phyloP scores from a whole-genome alignment of 2,888 invertebrate genomes.

The Lithophane socia region DNA sequence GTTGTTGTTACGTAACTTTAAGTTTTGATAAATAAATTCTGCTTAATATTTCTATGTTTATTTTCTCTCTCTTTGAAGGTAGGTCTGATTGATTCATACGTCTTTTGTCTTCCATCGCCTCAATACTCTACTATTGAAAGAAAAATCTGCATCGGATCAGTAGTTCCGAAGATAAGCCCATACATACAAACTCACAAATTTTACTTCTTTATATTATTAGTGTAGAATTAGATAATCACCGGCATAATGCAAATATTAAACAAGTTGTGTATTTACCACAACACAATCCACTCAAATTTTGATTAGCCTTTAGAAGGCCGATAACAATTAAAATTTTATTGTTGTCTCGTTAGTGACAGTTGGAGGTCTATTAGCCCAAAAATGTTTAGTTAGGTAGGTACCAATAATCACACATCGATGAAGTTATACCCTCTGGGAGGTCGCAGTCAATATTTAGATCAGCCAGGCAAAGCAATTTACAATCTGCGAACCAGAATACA shows the following conservation, averaged over 20 bases:
- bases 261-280: neutral
- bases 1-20: slow-evolving; percentile 39
- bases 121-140: neutral
- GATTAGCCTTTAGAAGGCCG: too few species aligned
- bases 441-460: slow-evolving; percentile 74
- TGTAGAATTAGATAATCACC: neutral
- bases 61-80: neutral
- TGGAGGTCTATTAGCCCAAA: slow-evolving; percentile 6
- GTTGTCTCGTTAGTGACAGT: too few species aligned
- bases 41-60: slow-evolving; percentile 27
- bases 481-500: slow-evolving; percentile 72
- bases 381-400: slow-evolving; percentile 15
- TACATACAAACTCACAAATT: neutral
- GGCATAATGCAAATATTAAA: neutral
- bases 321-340: too few species aligned
- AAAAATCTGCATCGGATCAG: neutral
- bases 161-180: neutral
- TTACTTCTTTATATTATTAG: neutral
- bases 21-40: slow-evolving; percentile 57
- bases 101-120: neutral
- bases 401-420: slow-evolving; percentile 56
- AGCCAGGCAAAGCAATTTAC: slow-evolving; percentile 76
- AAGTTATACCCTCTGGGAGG: slow-evolving; percentile 53
- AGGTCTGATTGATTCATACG: neutral
- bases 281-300: neutral